These are phyloP conservation scores for Amazona vittata DNA, from an alignment of 2,113 vertebrate species.

Conservation along the genomic window DNA sequence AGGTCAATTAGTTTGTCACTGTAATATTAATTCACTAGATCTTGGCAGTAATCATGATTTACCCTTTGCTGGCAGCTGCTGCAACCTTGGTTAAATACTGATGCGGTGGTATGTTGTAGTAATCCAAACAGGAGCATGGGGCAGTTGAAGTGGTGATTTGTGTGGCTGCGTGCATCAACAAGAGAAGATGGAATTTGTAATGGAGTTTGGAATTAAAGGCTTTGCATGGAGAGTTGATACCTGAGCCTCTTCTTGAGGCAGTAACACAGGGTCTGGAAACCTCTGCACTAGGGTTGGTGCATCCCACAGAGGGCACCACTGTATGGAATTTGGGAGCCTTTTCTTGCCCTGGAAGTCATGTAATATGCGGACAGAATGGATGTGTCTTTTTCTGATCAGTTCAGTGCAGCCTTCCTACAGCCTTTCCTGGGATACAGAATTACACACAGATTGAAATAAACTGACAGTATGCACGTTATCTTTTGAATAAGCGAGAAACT, in stretches of 20 bases:
- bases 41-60: no score
- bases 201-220: not conserved
- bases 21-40: not conserved
- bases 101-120: no score
- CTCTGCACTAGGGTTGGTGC: not conserved
- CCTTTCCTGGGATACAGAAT: not conserved
- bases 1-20: not conserved
- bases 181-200: not conserved
- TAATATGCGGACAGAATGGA: not conserved
- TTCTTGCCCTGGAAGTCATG: not conserved
- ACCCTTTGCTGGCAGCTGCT: not conserved
- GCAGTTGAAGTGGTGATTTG: not conserved
- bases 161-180: not conserved
- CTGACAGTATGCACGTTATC: fast-evolving
- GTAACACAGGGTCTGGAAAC: not conserved
- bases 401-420: not conserved
- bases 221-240: not conserved
- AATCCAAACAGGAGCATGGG: fast-evolving
- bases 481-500: not conserved
- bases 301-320: not conserved
- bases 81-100: not conserved
- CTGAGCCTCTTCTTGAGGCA: not conserved
- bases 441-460: not conserved
- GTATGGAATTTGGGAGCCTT: fast-evolving
- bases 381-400: not conserved